Base-by-base conservation (phyloP, 2,113 vertebrate genomes). In the Apistogramma diplotaenia region DNA sequence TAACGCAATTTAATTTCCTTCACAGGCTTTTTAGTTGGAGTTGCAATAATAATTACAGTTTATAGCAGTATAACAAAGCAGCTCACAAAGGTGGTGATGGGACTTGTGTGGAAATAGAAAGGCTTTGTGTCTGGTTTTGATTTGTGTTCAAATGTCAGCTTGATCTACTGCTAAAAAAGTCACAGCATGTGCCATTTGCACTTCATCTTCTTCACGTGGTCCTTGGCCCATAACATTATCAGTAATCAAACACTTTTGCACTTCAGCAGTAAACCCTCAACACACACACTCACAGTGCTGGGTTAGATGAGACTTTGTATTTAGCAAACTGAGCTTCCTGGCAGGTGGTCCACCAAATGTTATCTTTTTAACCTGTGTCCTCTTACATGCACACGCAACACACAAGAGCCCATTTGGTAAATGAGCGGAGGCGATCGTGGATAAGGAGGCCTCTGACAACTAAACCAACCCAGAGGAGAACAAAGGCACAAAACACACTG, bases 311-410 rank as follows among this genome's bases (percentile, higher is more conserved):
- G 74, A 86, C 88, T 72, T 79, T 85, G 85, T 83, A 73, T 88
- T 86, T 54, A 65, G 91, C 85, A 92, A 93, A 89, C 86, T 87
- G 88, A 94, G 82, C 92, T 79, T 90, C 82, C 85, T 5, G 75
- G 86, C 93, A 95, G 93, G 93, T 94, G 92, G 92, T 84, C 89
- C 81, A 62, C 89, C 92, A 85, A 88, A 91, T 94, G 89, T 91
- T 95, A 95, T 93, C 92, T 93, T 83, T 56, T 46, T 93, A 87
- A 94, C 92, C 91, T 93, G 78, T 91, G 92, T 89, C 85, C 83
- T 72, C 19, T 2, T 54, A 84, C 83, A 81, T 51, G 61, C 74
- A 83, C 58, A 67, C 70, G 46, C 51, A 71, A 81, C 79, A 79
- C 51, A 85, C 33, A 82, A 76, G 70, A 54, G 72, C 21, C 60